Conservation (phyloP, 1,140 invertebrate genomes). For the Solenopsis invicta region DNA sequence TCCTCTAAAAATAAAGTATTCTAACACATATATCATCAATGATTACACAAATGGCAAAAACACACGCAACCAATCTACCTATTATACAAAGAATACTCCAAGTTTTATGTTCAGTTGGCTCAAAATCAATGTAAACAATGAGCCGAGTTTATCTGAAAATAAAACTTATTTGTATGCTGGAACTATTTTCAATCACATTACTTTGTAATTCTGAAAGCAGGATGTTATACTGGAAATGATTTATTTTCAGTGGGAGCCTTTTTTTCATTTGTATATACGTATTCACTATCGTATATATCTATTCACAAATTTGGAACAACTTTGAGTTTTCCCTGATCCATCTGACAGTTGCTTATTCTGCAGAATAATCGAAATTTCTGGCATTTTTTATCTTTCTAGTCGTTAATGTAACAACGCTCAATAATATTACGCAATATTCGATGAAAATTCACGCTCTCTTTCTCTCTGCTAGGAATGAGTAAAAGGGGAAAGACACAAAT, state of each 20-base stretch:
- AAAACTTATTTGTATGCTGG: conserved; percentile 19
- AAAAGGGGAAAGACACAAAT: conserved; percentile 64
- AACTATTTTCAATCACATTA: neutral
- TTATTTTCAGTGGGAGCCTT: conserved; percentile 35
- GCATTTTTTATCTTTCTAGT: conserved; percentile 45
- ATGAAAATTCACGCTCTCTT: conserved; percentile 49
- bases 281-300: conserved; percentile 18
- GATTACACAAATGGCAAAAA: conserved; percentile 40
- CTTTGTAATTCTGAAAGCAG: conserved; percentile 16
- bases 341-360: neutral
- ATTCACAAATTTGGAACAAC: neutral
- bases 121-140: neutral
- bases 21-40: conserved; percentile 25
- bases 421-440: conserved; percentile 23
- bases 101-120: conserved; percentile 9
- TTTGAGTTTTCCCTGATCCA: conserved; percentile 2
- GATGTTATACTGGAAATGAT: conserved; percentile 8
- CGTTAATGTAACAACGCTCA: conserved; percentile 29
- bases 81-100: conserved; percentile 46
- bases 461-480: conserved; percentile 75
- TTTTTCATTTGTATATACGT: neutral
- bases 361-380: conserved; percentile 31
- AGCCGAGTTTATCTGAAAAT: conserved; percentile 10
- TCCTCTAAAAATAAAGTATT: conserved; percentile 41
- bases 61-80: conserved; percentile 23